Evolutionary conservation across 2,113 vertebrate species (phyloP).

Genomic region (Dasyurus viverrinus): DNA sequence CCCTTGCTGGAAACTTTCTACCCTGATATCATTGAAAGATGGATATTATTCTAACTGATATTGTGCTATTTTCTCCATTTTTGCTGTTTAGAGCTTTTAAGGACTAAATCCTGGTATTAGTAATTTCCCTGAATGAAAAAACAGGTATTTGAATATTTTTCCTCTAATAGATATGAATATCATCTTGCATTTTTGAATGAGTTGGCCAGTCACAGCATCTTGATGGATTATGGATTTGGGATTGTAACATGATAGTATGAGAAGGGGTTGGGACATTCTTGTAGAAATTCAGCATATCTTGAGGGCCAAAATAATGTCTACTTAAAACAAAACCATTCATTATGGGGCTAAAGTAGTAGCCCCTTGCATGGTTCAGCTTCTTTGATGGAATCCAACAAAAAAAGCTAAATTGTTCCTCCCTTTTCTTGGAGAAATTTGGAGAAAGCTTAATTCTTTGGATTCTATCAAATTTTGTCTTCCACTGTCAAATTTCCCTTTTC

Average conservation of each 20-base stretch:
- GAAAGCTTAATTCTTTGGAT: not conserved
- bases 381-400: not conserved
- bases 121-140: not conserved
- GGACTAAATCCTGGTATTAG: not conserved
- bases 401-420: not conserved
- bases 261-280: not conserved
- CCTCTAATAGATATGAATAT: not conserved
- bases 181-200: not conserved
- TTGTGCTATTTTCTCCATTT: not conserved
- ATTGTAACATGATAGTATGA: not conserved
- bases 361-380: not conserved
- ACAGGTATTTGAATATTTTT: not conserved
- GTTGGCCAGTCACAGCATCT: not conserved
- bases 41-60: not conserved
- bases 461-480: not conserved
- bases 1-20: not conserved
- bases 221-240: not conserved
- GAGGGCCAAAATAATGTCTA: not conserved
- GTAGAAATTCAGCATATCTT: not conserved
- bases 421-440: not conserved
- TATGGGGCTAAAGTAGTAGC: not conserved
- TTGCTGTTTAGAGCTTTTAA: not conserved
- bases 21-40: not conserved
- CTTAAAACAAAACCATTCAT: not conserved
- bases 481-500: not conserved